phyloP scores from a whole-genome alignment of 2,113 vertebrate genomes.

The Dolichallabes microphthalmus region DNA sequence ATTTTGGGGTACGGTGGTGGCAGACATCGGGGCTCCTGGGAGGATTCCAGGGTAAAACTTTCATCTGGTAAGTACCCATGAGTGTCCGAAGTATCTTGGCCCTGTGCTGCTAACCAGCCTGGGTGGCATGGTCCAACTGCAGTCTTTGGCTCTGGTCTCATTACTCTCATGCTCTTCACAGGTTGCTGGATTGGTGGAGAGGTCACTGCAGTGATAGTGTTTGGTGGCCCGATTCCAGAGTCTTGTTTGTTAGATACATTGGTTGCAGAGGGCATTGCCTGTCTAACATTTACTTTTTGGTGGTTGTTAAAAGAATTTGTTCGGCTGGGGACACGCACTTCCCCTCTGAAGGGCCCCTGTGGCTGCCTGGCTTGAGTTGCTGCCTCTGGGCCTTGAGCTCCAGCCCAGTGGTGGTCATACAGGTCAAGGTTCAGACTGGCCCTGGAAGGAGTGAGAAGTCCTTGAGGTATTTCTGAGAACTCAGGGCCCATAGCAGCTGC shows the following conservation, averaged over 20 bases:
- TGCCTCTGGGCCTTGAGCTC: constrained; percentile 78
- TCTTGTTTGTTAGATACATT: constrained; percentile 74
- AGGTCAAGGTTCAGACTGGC: constrained; percentile 91
- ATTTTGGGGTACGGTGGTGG: constrained; percentile 94
- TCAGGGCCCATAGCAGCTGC: constrained; percentile 75
- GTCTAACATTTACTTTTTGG: constrained; percentile 78
- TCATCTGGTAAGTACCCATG: constrained; percentile 75
- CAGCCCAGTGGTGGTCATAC: constrained; percentile 85
- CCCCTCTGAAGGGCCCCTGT: constrained; percentile 82
- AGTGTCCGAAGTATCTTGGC: constrained; percentile 74
- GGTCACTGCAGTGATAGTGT: constrained; percentile 90
- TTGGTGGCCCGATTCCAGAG: constrained; percentile 77
- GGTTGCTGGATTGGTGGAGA: constrained; percentile 93
- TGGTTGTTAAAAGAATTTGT: constrained; percentile 93
- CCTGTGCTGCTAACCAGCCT: constrained; percentile 82
- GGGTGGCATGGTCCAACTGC: constrained; percentile 95
- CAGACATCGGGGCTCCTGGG: constrained; percentile 83
- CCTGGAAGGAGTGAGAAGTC: constrained; percentile 81
- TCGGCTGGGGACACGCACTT: constrained; percentile 82
- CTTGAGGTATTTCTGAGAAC: constrained; percentile 82
- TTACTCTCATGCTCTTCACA: constrained; percentile 93
- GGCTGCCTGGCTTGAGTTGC: constrained; percentile 71
- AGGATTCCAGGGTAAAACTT: constrained; percentile 75
- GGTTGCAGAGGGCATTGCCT: constrained; percentile 68
- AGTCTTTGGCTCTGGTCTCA: constrained; percentile 94